phyloP scores from a whole-genome alignment of 2,888 invertebrate species.

The Melipona bicolor region DNA sequence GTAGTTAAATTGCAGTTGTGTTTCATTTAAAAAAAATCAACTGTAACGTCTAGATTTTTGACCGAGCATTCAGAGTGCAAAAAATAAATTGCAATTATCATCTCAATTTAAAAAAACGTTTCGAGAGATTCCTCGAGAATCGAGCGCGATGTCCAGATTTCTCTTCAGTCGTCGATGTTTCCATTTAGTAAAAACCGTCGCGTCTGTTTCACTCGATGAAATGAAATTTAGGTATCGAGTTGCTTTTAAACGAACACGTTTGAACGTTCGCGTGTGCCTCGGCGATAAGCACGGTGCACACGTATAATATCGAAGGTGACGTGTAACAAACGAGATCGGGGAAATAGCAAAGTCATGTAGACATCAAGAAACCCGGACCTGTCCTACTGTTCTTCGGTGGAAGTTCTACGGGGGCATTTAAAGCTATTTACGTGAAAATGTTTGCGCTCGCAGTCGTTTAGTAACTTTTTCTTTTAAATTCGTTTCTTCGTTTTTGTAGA shows the following conservation, averaged over 20 bases:
- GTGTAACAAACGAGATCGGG: conserved; percentile 42
- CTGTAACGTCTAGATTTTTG: too few relatives aligned
- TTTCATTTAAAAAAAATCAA: too few relatives aligned
- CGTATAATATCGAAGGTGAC: conserved; percentile 32
- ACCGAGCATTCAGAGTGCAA: too few relatives aligned
- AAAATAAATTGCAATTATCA: too few relatives aligned
- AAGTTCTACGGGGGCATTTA: conserved; percentile 17
- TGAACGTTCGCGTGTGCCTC: conserved; percentile 6
- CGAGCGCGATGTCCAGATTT: neutral
- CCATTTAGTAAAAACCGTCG: neutral
- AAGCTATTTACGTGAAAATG: conserved; percentile 35
- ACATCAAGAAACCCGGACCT: conserved; percentile 61
- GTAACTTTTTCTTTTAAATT: neutral
- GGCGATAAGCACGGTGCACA: neutral
- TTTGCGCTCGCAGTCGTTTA: neutral
- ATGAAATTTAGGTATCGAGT: conserved; percentile 11
- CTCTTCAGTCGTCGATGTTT: neutral
- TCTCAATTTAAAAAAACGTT: too few relatives aligned
- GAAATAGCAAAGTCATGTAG: conserved; percentile 58
- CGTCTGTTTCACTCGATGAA: neutral
- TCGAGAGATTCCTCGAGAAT: neutral
- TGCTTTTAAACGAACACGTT: conserved; percentile 1
- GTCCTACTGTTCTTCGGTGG: conserved; percentile 53
- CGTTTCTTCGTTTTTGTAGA: neutral
- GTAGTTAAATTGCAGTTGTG: too few relatives aligned